phyloP scores from a whole-genome alignment of 2,888 invertebrate genomes.

The Serrognathus titanus region DNA sequence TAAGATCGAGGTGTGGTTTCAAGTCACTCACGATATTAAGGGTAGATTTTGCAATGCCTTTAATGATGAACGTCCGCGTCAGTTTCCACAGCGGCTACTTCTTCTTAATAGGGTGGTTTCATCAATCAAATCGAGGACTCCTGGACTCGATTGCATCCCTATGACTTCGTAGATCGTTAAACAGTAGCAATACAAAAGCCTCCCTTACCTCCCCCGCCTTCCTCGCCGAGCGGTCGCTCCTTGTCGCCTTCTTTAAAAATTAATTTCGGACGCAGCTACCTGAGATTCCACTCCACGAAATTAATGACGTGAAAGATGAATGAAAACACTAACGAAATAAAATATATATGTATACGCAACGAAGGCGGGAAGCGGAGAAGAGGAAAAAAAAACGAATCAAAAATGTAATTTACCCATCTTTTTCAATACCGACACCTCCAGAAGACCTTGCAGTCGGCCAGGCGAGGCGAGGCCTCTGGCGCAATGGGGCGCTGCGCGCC shows the following conservation, averaged over 20 bases:
- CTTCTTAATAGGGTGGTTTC: too few species aligned
- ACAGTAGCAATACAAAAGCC: too few species aligned
- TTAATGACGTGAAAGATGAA: conserved; percentile 39
- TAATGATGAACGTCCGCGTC: too few species aligned
- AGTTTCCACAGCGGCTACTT: too few species aligned
- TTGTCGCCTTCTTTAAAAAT: background rate
- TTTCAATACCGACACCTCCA: conserved; percentile 30
- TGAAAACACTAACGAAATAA: conserved; percentile 31
- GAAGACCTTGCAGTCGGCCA: conserved; percentile 17
- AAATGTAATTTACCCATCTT: conserved; percentile 26
- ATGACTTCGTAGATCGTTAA: too few species aligned
- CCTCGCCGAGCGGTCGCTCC: too few species aligned
- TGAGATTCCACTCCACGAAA: conserved; percentile 33
- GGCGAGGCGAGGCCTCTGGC: background rate
- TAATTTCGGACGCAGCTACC: conserved; percentile 28
- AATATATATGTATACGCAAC: conserved; percentile 7
- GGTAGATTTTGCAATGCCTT: too few species aligned
- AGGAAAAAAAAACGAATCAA: conserved; percentile 31
- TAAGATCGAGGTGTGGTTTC: too few species aligned
- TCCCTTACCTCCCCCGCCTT: too few species aligned
- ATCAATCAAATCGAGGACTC: too few species aligned
- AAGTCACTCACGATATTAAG: too few species aligned
- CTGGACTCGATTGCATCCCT: too few species aligned
- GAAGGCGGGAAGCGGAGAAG: background rate
- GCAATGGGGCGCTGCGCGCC: background rate